These are phyloP conservation scores for Gymnothorax reevesii DNA, from an alignment of 2,797 vertebrate genomes.

Conservation along the genomic window DNA sequence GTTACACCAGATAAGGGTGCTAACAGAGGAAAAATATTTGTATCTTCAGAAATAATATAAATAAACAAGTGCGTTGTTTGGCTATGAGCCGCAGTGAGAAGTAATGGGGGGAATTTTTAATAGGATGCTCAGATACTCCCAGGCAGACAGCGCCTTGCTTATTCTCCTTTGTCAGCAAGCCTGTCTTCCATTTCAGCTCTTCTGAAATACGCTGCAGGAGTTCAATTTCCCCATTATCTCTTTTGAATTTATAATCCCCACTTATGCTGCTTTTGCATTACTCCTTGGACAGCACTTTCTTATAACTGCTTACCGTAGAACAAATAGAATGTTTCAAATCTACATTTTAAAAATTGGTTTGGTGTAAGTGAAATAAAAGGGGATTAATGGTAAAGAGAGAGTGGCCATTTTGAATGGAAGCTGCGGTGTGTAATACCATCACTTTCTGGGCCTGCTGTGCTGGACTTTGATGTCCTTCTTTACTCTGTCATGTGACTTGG, in stretches of 20 bases:
- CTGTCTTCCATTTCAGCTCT: background rate
- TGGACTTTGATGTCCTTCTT: constrained; percentile 62
- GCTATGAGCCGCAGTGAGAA: too few species aligned
- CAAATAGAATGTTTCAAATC: background rate
- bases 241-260: constrained; percentile 62
- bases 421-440: background rate
- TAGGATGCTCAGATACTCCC: too few species aligned
- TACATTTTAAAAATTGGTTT: background rate
- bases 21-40: too few species aligned
- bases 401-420: constrained; percentile 14
- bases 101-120: too few species aligned
- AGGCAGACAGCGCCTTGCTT: background rate
- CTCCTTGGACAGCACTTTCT: constrained; percentile 28
- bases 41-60: too few species aligned
- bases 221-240: constrained; percentile 71
- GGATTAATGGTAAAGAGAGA: constrained; percentile 34
- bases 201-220: constrained; percentile 62
- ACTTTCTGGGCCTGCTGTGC: constrained; percentile 35
- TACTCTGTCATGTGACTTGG: constrained; percentile 60
- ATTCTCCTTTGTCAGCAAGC: background rate
- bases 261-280: background rate
- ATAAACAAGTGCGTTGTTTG: too few species aligned
- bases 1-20: too few species aligned
- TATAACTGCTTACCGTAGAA: background rate
- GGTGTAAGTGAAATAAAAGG: background rate